Evolutionary conservation across 2,113 vertebrate species (phyloP).

Genomic region (Gymnogyps californianus): DNA sequence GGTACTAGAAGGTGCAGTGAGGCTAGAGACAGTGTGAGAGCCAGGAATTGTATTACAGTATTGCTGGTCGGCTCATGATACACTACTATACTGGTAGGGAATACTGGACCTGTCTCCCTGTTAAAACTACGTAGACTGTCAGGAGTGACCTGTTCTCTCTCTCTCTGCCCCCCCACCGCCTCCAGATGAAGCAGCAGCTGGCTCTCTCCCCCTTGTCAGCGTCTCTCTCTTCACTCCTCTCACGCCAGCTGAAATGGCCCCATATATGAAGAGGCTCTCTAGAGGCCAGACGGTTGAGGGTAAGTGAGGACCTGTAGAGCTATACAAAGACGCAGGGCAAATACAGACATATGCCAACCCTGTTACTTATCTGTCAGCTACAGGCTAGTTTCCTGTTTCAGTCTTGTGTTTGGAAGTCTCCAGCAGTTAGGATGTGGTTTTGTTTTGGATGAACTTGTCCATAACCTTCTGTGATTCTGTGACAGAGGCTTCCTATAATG

Average conservation of each 20-base stretch:
- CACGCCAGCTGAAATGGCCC: conserved; percentile 86
- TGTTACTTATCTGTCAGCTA: not conserved
- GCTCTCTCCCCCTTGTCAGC: conserved; percentile 89
- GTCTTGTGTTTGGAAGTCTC: not conserved
- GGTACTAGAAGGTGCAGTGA: not conserved
- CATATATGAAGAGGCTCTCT: conserved; percentile 89
- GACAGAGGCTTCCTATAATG: not conserved
- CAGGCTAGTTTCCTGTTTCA: not conserved
- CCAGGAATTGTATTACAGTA: not conserved
- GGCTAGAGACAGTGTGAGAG: not conserved
- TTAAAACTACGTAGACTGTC: not conserved
- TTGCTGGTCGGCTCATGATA: not conserved
- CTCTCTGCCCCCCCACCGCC: not conserved
- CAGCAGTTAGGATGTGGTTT: not conserved
- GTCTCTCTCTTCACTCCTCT: conserved; percentile 87
- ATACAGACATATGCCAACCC: not conserved
- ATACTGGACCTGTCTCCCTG: not conserved
- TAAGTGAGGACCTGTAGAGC: conserved; percentile 63
- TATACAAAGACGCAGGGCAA: not conserved
- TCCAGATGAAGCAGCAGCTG: conserved; percentile 81
- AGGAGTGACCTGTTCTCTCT: not conserved
- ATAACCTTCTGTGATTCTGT: not conserved
- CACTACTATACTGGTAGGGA: not conserved
- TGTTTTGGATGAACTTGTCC: not conserved
- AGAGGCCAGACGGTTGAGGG: conserved; percentile 90